phyloP scores from a whole-genome alignment of 2,113 vertebrate species.

The Willisornis vidua region DNA sequence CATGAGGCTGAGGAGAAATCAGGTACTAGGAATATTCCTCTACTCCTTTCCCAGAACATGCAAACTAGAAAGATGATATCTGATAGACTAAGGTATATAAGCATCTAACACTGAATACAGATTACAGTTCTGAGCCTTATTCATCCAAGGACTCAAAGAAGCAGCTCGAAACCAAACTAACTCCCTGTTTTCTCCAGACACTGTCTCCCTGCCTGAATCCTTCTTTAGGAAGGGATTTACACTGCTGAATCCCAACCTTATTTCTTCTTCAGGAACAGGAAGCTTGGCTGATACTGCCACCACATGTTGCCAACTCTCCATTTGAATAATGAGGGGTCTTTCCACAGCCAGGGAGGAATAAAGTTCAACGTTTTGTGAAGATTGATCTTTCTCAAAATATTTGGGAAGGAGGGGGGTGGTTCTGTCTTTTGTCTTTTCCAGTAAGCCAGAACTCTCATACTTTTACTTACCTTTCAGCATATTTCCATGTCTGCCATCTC shows the following conservation, averaged over 20 bases:
- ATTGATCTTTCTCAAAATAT: background rate
- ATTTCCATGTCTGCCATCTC: background rate
- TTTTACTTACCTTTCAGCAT: background rate
- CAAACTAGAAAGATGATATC: background rate
- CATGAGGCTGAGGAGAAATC: background rate
- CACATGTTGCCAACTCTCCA: background rate
- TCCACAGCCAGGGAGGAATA: background rate
- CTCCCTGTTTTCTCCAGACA: background rate
- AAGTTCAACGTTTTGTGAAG: background rate
- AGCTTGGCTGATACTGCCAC: background rate
- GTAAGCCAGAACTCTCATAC: background rate
- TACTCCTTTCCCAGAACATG: background rate
- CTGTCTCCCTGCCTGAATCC: background rate
- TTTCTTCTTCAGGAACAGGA: background rate
- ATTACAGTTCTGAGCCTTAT: background rate
- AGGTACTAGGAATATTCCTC: background rate
- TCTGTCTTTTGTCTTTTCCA: background rate
- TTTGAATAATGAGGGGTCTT: background rate
- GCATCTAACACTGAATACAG: background rate
- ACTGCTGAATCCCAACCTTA: background rate
- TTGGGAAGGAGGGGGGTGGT: background rate
- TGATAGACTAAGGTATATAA: background rate
- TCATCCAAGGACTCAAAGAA: background rate
- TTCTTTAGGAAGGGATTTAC: background rate
- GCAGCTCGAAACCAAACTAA: background rate